phyloP scores from a whole-genome alignment of 2,888 invertebrate genomes.

The Erebia aethiops region DNA sequence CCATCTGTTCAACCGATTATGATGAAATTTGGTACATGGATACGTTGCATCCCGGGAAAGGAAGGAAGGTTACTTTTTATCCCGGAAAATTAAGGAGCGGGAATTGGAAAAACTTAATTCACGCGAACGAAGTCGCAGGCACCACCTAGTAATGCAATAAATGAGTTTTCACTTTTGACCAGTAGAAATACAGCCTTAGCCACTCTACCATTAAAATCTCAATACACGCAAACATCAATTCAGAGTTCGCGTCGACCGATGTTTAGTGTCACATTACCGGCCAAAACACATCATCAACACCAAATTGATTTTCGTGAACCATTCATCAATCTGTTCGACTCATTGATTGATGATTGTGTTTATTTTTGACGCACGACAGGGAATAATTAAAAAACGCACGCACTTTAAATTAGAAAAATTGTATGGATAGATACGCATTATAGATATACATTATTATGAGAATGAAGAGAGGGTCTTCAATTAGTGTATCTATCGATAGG shows the following conservation, averaged over 20 bases:
- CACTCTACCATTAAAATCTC: neutral
- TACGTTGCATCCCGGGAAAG: too few species aligned
- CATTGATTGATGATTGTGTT: conserved; percentile 75
- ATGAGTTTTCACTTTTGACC: neutral
- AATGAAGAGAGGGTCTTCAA: too few species aligned
- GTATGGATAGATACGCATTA: too few species aligned
- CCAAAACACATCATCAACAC: conserved; percentile 71
- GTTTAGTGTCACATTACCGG: conserved; percentile 79
- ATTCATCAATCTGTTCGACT: conserved; percentile 77
- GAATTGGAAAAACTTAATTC: too few species aligned
- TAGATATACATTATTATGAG: too few species aligned
- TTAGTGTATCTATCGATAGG: too few species aligned
- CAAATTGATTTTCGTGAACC: conserved; percentile 71
- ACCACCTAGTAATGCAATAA: neutral
- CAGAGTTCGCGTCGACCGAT: conserved; percentile 50
- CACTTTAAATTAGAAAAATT: conserved; percentile 15
- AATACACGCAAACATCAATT: conserved; percentile 40
- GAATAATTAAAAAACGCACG: conserved; percentile 73
- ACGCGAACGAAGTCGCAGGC: too few species aligned
- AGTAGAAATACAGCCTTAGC: neutral
- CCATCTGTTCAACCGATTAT: too few species aligned
- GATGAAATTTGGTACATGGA: too few species aligned
- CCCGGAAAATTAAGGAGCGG: too few species aligned
- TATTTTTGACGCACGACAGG: conserved; percentile 73
- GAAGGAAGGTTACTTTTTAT: too few species aligned